Conservation (phyloP, 2,113 vertebrate species). For the Ciconia maguari region DNA sequence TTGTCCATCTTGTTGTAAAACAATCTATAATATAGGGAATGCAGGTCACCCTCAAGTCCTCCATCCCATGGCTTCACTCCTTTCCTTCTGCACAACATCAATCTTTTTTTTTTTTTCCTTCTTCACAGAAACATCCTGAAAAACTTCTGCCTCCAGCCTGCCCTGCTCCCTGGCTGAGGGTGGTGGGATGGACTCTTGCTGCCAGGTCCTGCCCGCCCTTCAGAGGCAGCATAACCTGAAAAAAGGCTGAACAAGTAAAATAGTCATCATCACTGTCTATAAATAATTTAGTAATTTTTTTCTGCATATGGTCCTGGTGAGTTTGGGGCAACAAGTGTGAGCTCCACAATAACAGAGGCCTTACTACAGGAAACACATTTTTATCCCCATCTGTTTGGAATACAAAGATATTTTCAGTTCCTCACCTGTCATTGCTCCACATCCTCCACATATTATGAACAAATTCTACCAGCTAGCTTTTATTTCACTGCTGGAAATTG, state of each 20-base stretch:
- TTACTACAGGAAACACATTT: not conserved
- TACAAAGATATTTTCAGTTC: not conserved
- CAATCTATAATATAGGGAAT: not conserved
- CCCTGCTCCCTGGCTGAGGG: not conserved
- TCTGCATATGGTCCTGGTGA: not conserved
- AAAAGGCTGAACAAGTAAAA: not conserved
- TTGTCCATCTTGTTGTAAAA: not conserved
- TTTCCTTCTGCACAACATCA: not conserved
- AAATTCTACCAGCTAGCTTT: not conserved
- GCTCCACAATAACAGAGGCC: not conserved
- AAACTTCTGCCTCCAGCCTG: not conserved
- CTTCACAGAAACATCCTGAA: not conserved
- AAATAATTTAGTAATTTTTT: not conserved
- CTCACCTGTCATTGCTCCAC: not conserved
- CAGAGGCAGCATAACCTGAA: not conserved
- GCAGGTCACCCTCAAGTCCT: not conserved
- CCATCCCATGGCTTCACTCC: not conserved
- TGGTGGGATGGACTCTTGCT: not conserved
- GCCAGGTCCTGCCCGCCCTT: rapidly evolving
- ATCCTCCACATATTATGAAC: not conserved
- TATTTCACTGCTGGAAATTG: not conserved
- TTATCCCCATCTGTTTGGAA: not conserved
- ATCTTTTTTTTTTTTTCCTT: rapidly evolving
- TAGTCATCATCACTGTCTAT: not conserved
- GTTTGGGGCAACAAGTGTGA: not conserved